Evolutionary conservation across 2,888 invertebrate genomes (phyloP), one percentile per base, ranked within the genome.

Genomic region (Toxonevra muliebris): DNA sequence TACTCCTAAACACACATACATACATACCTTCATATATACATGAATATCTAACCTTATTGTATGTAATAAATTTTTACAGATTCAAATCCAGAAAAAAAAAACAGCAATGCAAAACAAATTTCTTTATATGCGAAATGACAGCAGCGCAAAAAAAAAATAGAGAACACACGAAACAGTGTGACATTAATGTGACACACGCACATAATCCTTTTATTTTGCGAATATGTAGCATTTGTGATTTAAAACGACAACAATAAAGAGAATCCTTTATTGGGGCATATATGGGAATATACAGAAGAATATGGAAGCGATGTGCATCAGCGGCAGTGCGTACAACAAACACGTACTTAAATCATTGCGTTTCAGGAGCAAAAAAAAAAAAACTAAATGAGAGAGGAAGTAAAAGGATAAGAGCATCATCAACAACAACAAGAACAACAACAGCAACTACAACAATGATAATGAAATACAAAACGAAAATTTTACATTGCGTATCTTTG

Each of bases 201-300:
- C 57, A 13, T 30, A 15, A 30, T 57, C 40, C 41, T 42, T 48
- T 48, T n/a, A n/a, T 13, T 48, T 48, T 30, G 30, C 5, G 20
- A 20, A 54, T 19, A 8, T 61, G 61, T 41, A 19, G 13, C 59
- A 48, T 61, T 61, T 61, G 61, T 62, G 42, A 62, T 53, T 53
- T 62, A 40, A 52, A 62, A 62, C 52, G 62, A 53, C 42, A 62
- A 41, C 62, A 41, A 62, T 58, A 58, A 58, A 58, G 41, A 17
- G 42, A 58, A 58, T 58, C 58, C 41, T 58, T 58, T 42, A 58
- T 58, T 8, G 41, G 30, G 11, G 41, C 15, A 17, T 19, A 17
- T 7, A 17, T 30, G 30, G 30, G 30, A 30, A 30, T 30, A 30
- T 30, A 30, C 7, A 30, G 7, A 30, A 30, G 30, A 7, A 30